phyloP scores from a whole-genome alignment of 2,797 vertebrate genomes.

The Darevskia nairensis region DNA sequence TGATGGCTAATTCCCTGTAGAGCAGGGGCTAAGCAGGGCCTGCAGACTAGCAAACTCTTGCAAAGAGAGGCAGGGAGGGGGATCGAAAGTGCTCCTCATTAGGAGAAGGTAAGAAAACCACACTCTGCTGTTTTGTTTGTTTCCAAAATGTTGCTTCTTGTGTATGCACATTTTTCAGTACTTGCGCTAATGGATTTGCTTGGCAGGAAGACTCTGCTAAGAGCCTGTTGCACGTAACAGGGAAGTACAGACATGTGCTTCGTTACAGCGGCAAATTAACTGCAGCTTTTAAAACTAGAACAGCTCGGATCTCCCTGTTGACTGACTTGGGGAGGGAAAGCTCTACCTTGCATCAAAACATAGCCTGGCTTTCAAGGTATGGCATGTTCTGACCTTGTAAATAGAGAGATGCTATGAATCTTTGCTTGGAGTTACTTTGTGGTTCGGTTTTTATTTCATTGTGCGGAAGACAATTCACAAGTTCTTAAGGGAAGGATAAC shows the following conservation, averaged over 20 bases:
- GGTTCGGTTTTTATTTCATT: slow-evolving; percentile 29
- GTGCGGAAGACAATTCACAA: not conserved
- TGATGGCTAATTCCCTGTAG: slow-evolving; percentile 77
- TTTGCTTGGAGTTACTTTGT: slow-evolving; percentile 31
- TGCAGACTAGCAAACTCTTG: slow-evolving; percentile 58
- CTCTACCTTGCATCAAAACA: slow-evolving; percentile 29
- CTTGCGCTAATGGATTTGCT: slow-evolving; percentile 14
- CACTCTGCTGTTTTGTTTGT: slow-evolving; percentile 49
- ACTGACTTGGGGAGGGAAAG: slow-evolving; percentile 36
- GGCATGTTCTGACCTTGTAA: slow-evolving; percentile 32
- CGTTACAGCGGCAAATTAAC: slow-evolving; percentile 26
- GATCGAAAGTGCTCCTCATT: slow-evolving; percentile 43
- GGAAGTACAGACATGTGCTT: slow-evolving; percentile 49
- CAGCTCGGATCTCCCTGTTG: slow-evolving; percentile 25
- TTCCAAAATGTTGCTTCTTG: slow-evolving; percentile 28
- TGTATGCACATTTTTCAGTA: slow-evolving; percentile 14
- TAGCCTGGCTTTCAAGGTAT: not conserved
- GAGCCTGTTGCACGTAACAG: slow-evolving; percentile 52
- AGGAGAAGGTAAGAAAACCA: slow-evolving; percentile 72
- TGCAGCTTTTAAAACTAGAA: slow-evolving; percentile 2
- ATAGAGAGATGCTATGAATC: slow-evolving; percentile 11
- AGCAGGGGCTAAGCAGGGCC: slow-evolving; percentile 65
- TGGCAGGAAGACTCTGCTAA: slow-evolving; percentile 49
- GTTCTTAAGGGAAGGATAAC: slow-evolving; percentile 53
- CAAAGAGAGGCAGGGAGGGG: slow-evolving; percentile 8